phyloP scores from a whole-genome alignment of 2,888 invertebrate genomes.

The Prosapia bicincta region DNA sequence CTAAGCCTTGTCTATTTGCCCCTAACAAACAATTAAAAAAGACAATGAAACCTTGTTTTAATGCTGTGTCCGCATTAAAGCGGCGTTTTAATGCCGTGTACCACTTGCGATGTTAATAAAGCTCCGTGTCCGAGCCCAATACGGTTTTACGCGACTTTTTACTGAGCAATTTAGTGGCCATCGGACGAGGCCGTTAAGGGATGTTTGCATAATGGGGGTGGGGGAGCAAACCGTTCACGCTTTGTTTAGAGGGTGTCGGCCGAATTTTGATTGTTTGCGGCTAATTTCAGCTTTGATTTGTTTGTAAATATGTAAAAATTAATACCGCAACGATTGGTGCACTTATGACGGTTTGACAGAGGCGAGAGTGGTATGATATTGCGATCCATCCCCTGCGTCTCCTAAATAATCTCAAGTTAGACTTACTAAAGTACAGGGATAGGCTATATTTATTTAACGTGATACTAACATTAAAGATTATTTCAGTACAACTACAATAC shows the following conservation, averaged over 20 bases:
- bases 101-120: conserved; percentile 24
- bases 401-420: too few species aligned
- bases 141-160: conserved; percentile 26
- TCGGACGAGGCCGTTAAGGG: neutral
- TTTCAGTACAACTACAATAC: too few species aligned
- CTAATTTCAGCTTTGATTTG: neutral
- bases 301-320: too few species aligned
- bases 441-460: too few species aligned
- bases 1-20: too few species aligned
- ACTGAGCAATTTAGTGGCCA: conserved; percentile 17
- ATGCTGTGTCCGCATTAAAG: neutral
- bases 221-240: neutral
- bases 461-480: too few species aligned
- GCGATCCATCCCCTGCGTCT: too few species aligned
- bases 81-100: conserved; percentile 3
- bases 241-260: neutral
- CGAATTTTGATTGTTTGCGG: neutral
- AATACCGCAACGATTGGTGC: too few species aligned
- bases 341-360: too few species aligned
- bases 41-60: conserved; percentile 9
- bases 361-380: too few species aligned
- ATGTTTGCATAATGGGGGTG: neutral
- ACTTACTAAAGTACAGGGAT: too few species aligned
- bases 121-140: conserved; percentile 7
- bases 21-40: conserved; percentile 17